phyloP scores from a whole-genome alignment of 2,113 vertebrate species.

The Hippocampus abdominalis region DNA sequence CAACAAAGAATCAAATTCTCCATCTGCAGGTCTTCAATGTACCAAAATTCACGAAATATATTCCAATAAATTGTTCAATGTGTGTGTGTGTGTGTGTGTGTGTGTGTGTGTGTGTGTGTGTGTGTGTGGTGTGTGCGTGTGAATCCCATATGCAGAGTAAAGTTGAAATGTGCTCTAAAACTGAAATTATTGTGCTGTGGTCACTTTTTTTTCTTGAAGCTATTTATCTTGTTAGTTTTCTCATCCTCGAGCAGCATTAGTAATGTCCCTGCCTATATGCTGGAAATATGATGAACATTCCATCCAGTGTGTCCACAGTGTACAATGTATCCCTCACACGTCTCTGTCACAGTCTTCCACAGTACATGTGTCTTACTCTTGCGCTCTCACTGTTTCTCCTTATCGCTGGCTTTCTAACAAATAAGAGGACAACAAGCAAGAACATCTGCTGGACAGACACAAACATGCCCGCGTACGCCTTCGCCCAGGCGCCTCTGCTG shows the following conservation, averaged over 20 bases:
- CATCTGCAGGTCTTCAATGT: not conserved
- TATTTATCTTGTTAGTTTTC: not conserved
- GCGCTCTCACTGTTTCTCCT: slow-evolving; percentile 33
- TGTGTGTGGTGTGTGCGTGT: too few relatives aligned
- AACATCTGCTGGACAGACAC: slow-evolving; percentile 44
- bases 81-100: too few relatives aligned
- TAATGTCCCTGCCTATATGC: not conserved
- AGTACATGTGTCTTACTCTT: slow-evolving; percentile 29
- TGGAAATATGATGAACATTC: not conserved
- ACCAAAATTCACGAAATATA: not conserved
- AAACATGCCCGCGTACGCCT: slow-evolving; percentile 26
- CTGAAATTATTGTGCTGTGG: not conserved
- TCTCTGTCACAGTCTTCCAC: slow-evolving; percentile 7
- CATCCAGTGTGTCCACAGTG: not conserved
- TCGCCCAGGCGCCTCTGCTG: slow-evolving; percentile 34
- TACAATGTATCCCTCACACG: slow-evolving; percentile 7
- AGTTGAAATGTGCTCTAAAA: too few relatives aligned
- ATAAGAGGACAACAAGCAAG: slow-evolving; percentile 45
- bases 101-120: too few relatives aligned
- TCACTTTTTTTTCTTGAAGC: not conserved
- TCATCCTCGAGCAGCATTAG: not conserved
- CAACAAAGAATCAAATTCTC: not conserved
- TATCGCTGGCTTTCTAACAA: slow-evolving; percentile 52
- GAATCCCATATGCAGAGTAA: too few relatives aligned
- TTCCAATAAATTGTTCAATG: too few relatives aligned